A percentile compares a stretch with the other conserved stretches of the same genome.
Evolutionary conservation across 2,797 vertebrate species (phyloP).

Genomic region (Lacerta bilineata): DNA sequence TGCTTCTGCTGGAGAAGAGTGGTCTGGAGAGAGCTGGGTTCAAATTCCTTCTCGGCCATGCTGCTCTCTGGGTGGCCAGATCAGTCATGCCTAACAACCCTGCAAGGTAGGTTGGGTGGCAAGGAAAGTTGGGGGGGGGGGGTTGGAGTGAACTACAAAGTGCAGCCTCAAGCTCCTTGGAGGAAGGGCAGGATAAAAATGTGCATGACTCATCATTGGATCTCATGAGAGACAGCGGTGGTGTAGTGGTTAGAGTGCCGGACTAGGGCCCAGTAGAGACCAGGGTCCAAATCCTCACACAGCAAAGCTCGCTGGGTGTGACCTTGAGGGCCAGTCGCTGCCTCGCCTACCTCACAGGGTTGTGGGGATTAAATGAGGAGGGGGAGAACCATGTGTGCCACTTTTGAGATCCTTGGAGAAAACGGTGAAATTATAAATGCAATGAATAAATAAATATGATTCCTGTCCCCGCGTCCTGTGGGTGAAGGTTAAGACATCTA

Average conservation of each 20-base stretch:
- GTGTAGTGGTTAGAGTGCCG: neutral
- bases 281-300: neutral
- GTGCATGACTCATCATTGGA: too few species aligned
- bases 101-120: too few species aligned
- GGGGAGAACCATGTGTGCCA: neutral
- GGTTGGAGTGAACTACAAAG: too few species aligned
- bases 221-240: neutral
- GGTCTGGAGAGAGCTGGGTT: too few species aligned
- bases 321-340: neutral
- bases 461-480: neutral
- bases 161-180: too few species aligned
- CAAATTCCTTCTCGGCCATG: too few species aligned
- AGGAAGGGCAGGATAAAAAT: too few species aligned
- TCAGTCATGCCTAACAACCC: too few species aligned
- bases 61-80: too few species aligned
- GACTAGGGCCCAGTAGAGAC: neutral
- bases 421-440: neutral
- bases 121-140: too few species aligned
- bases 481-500: neutral
- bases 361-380: constrained; percentile 1
- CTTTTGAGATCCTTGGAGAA: too few species aligned
- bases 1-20: too few species aligned
- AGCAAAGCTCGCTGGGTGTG: neutral
- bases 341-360: constrained; percentile 20
- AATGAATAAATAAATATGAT: neutral